A percentile compares a stretch with the other conserved stretches of the same genome.
phyloP scores from a whole-genome alignment of 2,113 vertebrate genomes.

The Solenodon paradoxus region DNA sequence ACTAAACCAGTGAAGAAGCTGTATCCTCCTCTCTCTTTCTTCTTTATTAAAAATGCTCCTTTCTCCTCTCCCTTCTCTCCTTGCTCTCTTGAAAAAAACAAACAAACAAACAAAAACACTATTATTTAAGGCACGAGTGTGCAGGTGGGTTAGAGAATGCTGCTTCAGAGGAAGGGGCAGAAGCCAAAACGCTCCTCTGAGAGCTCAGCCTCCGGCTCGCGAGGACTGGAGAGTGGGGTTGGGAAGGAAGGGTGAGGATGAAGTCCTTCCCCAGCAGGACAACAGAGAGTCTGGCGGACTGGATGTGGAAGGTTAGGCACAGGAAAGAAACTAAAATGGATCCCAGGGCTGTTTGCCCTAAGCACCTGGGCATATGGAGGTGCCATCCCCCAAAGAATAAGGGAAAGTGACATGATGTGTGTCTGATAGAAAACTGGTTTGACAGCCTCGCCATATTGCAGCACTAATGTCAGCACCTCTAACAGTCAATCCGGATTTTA shows the following conservation, averaged over 20 bases:
- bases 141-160: no score
- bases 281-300: neutral
- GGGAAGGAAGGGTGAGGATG: neutral
- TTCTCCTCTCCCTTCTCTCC: no score
- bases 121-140: neutral
- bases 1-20: no score
- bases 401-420: neutral
- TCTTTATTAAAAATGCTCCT: no score
- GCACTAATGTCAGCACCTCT: no score
- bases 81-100: no score
- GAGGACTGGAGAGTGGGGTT: fast-evolving
- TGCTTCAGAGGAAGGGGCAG: neutral
- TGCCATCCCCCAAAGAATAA: neutral
- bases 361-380: neutral
- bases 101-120: no score
- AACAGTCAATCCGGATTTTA: no score
- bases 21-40: no score
- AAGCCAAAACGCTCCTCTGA: fast-evolving
- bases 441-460: no score
- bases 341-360: neutral
- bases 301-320: neutral
- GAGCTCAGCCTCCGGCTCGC: fast-evolving
- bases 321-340: neutral
- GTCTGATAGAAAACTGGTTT: neutral
- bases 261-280: neutral